Base-by-base conservation (phyloP, 2,797 vertebrate genomes). In the Esox masquinongy region DNA sequence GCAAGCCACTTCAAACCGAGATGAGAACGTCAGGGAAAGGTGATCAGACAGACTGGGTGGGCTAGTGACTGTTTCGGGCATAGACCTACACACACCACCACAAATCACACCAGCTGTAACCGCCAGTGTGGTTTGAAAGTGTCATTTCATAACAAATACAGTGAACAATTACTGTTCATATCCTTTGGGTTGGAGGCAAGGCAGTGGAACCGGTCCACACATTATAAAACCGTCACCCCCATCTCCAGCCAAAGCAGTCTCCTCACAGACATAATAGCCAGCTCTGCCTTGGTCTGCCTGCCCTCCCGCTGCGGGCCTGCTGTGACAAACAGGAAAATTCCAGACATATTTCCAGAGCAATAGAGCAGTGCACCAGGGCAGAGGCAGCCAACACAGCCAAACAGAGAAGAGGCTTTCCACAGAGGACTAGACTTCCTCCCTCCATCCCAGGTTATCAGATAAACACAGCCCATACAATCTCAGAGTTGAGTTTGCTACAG, bases 261-360 rank as follows among this genome's bases (percentile, higher is more conserved):
- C 22, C 11, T 72, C 71, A n/a, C 63, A 70, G 75, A 76, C 77
- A 86, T 77, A 84, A 83, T 82, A 79, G 72, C 59, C 77, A 34
- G 68, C 43, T 34, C 72, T 22, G 66, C 39, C 63, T 31, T 80
- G 74, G 79, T 75, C 82, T 77, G 82, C 72, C 70, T 74, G 72
- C 77, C 84, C 39, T 43, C 43, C 9, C 12, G 43, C 82, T 72
- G 76, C 70, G 69, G 81, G 75, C 75, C 72, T 34, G 76, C 84
- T 73, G 79, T 82, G 82, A 73, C 82, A 84, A 84, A 89, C 82
- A 86, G 88, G 82, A 87, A 92, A 84, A 93, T 91, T 91, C 90
- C 89, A 89, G 73, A 74, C 86, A 92, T 91, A 91, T 84, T 88
- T 88, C 75, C 78, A 75, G 82, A 68, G 82, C 83, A 84, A 83